Conservation (phyloP, 2,113 vertebrate genomes). For the Barbus barbus region DNA sequence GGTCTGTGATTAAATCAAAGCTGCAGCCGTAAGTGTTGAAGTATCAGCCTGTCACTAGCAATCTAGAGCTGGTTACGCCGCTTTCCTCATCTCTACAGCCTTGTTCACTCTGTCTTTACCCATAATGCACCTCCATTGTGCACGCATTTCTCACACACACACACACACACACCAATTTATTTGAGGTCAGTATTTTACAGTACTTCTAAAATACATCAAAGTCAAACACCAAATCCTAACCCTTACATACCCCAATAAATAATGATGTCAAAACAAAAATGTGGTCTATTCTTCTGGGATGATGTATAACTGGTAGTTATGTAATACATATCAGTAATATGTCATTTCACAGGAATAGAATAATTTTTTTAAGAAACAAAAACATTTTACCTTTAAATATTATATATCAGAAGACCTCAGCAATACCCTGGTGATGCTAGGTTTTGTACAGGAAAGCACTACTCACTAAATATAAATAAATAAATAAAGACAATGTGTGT, state of each 20-base stretch:
- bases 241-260: neutral
- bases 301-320: neutral
- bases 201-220: neutral
- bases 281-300: neutral
- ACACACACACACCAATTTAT: neutral
- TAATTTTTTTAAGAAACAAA: too few relatives aligned
- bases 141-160: neutral
- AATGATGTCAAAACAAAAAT: neutral
- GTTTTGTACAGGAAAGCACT: neutral
- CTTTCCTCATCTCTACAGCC: conserved; percentile 36
- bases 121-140: conserved; percentile 12
- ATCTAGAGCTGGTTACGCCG: conserved; percentile 81
- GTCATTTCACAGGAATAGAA: neutral
- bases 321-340: neutral
- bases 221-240: neutral
- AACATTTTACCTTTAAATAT: too few relatives aligned
- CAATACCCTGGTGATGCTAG: too few relatives aligned
- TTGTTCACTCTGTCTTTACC: conserved; percentile 29
- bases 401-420: neutral
- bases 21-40: conserved; percentile 95
- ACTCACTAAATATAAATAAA: neutral
- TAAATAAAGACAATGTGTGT: neutral
- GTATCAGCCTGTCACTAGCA: conserved; percentile 96
- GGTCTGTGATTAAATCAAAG: conserved; percentile 95
- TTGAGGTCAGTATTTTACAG: neutral